Conservation (phyloP, 2,888 invertebrate genomes). For the Trichogramma evanescens region DNA sequence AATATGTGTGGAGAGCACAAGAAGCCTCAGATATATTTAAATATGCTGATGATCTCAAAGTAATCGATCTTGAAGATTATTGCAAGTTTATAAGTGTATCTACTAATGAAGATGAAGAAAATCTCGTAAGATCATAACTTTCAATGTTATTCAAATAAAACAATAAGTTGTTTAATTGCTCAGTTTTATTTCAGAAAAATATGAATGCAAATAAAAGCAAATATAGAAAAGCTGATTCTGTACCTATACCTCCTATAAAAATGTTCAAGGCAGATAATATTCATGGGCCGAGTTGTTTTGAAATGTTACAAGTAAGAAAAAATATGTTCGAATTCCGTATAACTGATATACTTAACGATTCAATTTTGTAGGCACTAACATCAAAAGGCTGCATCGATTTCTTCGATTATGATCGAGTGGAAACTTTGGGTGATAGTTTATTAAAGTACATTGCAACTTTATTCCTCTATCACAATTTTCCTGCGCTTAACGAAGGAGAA, state of each 20-base stretch:
- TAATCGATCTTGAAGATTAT: conserved; percentile 66
- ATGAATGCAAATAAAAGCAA: conserved; percentile 1
- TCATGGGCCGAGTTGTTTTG: conserved; percentile 34
- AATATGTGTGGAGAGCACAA: conserved; percentile 28
- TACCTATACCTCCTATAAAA: conserved; percentile 21
- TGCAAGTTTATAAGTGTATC: conserved; percentile 53
- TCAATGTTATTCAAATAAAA: not conserved
- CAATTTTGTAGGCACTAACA: conserved; percentile 59
- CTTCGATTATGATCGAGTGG: conserved; percentile 73
- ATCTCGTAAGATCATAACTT: conserved; percentile 19
- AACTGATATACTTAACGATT: not conserved
- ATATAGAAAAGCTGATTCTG: not conserved
- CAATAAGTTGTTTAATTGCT: not conserved
- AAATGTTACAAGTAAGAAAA: conserved; percentile 35
- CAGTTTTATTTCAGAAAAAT: conserved; percentile 6
- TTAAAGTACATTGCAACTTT: conserved; percentile 72
- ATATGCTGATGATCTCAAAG: conserved; percentile 52
- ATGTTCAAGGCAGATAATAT: conserved; percentile 21
- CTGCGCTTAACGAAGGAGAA: conserved; percentile 67
- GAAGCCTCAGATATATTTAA: conserved; percentile 67
- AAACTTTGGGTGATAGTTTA: conserved; percentile 85
- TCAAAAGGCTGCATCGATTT: conserved; percentile 66
- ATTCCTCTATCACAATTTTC: conserved; percentile 65
- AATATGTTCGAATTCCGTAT: no score
- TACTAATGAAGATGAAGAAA: conserved; percentile 21